A percentile compares a stretch with the other conserved stretches of the same genome.
Conservation (phyloP, 2,888 invertebrate genomes). For the Physocephala rufipes region DNA sequence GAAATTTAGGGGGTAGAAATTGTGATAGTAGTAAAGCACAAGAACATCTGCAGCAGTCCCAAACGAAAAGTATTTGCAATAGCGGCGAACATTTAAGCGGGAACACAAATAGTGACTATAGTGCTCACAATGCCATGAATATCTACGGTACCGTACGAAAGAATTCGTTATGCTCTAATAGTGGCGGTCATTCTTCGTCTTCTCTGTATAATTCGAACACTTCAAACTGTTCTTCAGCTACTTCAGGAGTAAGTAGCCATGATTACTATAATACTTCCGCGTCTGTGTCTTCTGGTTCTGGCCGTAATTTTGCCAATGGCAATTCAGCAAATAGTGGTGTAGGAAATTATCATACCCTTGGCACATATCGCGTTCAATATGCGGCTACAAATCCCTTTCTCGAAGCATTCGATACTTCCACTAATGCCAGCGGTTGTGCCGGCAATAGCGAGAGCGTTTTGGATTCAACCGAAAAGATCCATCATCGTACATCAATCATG, state of each 20-base stretch:
- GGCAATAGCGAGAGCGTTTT: conserved; percentile 39
- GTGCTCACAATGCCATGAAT: conserved; percentile 58
- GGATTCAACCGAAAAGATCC: conserved; percentile 32
- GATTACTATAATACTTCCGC: conserved; percentile 61
- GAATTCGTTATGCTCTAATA: conserved; percentile 40
- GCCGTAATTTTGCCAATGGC: conserved; percentile 51
- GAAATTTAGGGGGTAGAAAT: conserved; percentile 55
- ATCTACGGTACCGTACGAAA: conserved; percentile 65
- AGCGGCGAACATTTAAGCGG: conserved; percentile 50
- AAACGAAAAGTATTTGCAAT: conserved; percentile 52
- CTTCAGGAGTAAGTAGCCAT: conserved; percentile 60
- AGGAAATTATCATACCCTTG: conserved; percentile 64
- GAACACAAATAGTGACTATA: conserved; percentile 43
- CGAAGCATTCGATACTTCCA: conserved; percentile 63
- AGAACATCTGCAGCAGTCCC: conserved; percentile 42
- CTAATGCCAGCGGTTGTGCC: conserved; percentile 41
- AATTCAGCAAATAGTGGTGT: conserved; percentile 44
- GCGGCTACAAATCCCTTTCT: conserved; percentile 67
- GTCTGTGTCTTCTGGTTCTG: conserved; percentile 44
- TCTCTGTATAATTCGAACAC: conserved; percentile 46
- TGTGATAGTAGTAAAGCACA: conserved; percentile 55
- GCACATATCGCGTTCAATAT: conserved; percentile 66
- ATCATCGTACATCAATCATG: conserved; percentile 54
- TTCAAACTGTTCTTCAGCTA: conserved; percentile 53
- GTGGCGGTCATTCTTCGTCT: conserved; percentile 41